A percentile compares a stretch with the other conserved stretches of the same genome.
These are phyloP conservation scores for Scolopax bukidnonensis DNA, from an alignment of 2,797 vertebrate genomes.

Conservation along the genomic window DNA sequence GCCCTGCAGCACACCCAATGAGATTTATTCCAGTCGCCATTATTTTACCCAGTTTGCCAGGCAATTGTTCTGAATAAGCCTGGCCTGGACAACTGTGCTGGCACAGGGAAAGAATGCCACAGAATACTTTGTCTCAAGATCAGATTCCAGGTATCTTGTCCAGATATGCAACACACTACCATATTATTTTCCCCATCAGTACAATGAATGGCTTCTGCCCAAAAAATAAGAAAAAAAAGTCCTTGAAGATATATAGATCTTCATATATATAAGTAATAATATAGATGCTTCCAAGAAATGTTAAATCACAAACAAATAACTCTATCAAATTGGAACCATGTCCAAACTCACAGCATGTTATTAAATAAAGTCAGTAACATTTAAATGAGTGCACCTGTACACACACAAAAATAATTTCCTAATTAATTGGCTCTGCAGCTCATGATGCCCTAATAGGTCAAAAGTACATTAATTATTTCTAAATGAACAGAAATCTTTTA, in stretches of 20 bases:
- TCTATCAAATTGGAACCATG: neutral
- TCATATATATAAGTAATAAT: neutral
- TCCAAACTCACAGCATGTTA: neutral
- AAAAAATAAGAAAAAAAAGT: accelerated
- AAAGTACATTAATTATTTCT: constrained; percentile 40
- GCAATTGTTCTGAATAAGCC: neutral
- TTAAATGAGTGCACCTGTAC: constrained; percentile 55
- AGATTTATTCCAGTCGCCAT: neutral
- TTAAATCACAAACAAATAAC: neutral
- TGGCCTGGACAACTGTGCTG: neutral
- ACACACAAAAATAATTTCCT: constrained; percentile 37
- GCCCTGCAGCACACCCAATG: neutral
- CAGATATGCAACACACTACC: neutral
- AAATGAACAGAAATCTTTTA: constrained; percentile 13
- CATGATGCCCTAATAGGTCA: constrained; percentile 24
- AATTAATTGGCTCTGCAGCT: constrained; percentile 43
- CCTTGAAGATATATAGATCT: neutral
- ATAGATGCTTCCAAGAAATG: neutral
- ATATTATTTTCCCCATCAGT: neutral
- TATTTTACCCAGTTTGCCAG: neutral
- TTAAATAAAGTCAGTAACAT: constrained; percentile 56
- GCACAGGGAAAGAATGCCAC: neutral
- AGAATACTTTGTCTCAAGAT: neutral
- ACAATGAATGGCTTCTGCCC: neutral
- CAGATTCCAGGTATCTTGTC: neutral